A percentile compares a stretch with the other conserved stretches of the same genome.
Conservation (phyloP, 2,113 vertebrate genomes). For the Perca schrenkii region DNA sequence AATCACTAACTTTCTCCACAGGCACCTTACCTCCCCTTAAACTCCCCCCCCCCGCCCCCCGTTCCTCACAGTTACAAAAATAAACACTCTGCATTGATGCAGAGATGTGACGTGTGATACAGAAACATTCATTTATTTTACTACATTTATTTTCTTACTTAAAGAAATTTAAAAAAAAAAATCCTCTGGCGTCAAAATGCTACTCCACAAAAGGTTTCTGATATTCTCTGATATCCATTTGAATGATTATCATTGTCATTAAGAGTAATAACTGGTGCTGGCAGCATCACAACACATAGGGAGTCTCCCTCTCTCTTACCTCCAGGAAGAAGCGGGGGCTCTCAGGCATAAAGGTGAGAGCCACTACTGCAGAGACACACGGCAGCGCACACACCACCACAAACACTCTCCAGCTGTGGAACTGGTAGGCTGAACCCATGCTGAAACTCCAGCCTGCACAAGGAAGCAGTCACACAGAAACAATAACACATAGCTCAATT, state of each 20-base stretch:
- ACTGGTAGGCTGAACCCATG: slow-evolving; percentile 99
- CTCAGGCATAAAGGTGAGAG: slow-evolving; percentile 98
- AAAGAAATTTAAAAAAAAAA: background rate
- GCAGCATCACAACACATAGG: background rate
- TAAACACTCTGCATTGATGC: background rate
- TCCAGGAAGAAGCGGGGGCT: slow-evolving; percentile 93
- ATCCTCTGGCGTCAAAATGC: background rate
- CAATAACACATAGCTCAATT: background rate
- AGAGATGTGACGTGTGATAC: background rate
- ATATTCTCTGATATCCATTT: background rate
- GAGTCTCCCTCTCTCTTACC: slow-evolving; percentile 60
- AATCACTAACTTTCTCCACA: too few species aligned
- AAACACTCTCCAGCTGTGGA: slow-evolving; percentile 99
- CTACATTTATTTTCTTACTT: background rate
- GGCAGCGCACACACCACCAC: slow-evolving; percentile 97
- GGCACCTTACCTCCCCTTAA: background rate
- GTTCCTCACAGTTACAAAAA: background rate
- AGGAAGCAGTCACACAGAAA: background rate
- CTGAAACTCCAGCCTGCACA: slow-evolving; percentile 97
- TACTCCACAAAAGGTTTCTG: background rate
- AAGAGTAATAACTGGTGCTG: slow-evolving; percentile 9
- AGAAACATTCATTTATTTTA: background rate
- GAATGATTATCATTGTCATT: background rate
- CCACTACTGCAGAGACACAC: slow-evolving; percentile 94
- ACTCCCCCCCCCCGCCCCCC: too few species aligned